Conservation (phyloP, 1,140 invertebrate genomes). For the Trinorchestia longiramus region DNA sequence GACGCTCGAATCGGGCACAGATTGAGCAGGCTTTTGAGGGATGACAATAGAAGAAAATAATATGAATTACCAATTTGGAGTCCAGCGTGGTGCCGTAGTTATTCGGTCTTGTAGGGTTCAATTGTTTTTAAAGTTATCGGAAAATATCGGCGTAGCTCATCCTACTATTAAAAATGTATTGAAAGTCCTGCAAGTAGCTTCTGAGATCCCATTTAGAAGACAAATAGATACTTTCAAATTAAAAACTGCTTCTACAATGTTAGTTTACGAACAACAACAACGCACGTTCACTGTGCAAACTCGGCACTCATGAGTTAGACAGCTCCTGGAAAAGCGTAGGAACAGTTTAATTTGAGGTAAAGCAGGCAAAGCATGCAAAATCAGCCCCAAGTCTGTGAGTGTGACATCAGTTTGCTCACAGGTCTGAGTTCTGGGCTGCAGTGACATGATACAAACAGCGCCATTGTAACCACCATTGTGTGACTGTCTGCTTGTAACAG, state of each 20-base stretch:
- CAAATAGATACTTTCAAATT: too few relatives aligned
- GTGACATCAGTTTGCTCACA: conserved; percentile 15
- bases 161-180: too few relatives aligned
- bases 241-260: too few relatives aligned
- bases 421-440: not conserved
- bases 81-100: not conserved
- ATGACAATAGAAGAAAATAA: not conserved
- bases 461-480: conserved; percentile 44
- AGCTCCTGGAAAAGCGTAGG: not conserved
- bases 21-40: not conserved
- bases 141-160: too few relatives aligned
- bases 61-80: not conserved
- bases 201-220: too few relatives aligned
- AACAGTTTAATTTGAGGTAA: not conserved
- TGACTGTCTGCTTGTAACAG: not conserved
- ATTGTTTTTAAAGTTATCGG: too few relatives aligned
- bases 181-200: too few relatives aligned
- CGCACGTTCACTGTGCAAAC: too few relatives aligned
- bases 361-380: not conserved
- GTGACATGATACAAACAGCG: conserved; percentile 32
- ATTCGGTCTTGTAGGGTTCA: not conserved
- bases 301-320: not conserved
- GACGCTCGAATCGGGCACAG: not conserved
- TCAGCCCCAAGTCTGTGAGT: not conserved
- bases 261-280: too few relatives aligned